These are phyloP conservation scores for Microctenopoma steveboyesi DNA, from an alignment of 2,797 vertebrate species.

Conservation along the genomic window DNA sequence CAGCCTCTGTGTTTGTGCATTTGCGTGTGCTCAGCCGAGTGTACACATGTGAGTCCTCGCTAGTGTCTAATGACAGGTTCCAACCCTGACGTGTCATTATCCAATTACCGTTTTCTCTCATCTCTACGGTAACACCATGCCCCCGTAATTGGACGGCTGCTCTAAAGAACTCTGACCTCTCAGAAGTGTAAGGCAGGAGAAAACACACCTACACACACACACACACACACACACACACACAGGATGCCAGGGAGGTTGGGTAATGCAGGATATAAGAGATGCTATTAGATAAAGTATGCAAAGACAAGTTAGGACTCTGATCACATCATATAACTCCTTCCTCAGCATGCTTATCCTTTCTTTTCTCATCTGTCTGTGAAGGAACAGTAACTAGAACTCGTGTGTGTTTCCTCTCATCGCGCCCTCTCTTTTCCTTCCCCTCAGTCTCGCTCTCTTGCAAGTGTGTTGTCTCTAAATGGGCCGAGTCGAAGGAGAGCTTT, in stretches of 20 bases:
- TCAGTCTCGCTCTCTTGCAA: constrained; percentile 44
- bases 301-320: constrained; percentile 75
- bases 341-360: constrained; percentile 32
- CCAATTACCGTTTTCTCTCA: constrained; percentile 81
- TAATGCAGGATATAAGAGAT: constrained; percentile 70
- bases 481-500: constrained; percentile 62
- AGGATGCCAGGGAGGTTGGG: constrained; percentile 61
- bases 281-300: constrained; percentile 72
- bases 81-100: constrained; percentile 76
- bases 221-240: constrained; percentile 2
- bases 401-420: constrained; percentile 30
- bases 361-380: constrained; percentile 17
- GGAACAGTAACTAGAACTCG: constrained; percentile 39
- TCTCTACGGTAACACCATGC: constrained; percentile 74
- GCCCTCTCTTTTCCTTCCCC: not conserved
- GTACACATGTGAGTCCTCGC: constrained; percentile 28
- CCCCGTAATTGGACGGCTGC: constrained; percentile 70
- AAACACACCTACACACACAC: constrained; percentile 14
- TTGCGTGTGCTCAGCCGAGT: constrained; percentile 1
- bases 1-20: constrained; percentile 18
- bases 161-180: constrained; percentile 78
- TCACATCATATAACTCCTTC: constrained; percentile 53
- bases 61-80: constrained; percentile 78
- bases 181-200: constrained; percentile 59
- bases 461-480: constrained; percentile 62